A percentile compares a stretch with the other conserved stretches of the same genome.
phyloP scores from a whole-genome alignment of 2,797 vertebrate species.

The Antrozous pallidus region DNA sequence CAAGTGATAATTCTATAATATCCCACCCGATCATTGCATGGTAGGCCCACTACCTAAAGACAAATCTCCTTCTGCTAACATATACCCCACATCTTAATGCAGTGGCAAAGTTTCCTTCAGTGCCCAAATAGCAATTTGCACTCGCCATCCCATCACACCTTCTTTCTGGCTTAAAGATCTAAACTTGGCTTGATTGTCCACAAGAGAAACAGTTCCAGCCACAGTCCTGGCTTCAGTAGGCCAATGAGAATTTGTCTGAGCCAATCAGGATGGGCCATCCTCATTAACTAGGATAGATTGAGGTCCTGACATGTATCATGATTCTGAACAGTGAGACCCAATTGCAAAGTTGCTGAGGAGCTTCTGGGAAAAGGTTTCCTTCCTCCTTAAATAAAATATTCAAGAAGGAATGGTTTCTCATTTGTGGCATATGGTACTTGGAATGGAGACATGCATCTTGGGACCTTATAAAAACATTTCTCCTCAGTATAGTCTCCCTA shows the following conservation, averaged over 20 bases:
- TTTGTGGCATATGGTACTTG: background rate
- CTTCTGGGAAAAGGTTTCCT: background rate
- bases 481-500: background rate
- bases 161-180: background rate
- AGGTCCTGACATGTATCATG: background rate
- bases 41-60: background rate
- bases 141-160: accelerated
- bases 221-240: background rate
- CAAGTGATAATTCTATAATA: background rate
- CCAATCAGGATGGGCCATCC: background rate
- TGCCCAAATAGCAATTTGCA: background rate
- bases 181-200: background rate
- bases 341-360: background rate
- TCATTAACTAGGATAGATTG: background rate
- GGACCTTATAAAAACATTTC: background rate
- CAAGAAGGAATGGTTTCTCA: background rate
- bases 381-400: background rate
- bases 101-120: background rate
- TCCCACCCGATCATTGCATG: background rate
- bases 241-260: background rate
- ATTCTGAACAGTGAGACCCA: background rate
- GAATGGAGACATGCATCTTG: background rate
- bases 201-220: background rate
- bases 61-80: background rate
- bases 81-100: background rate